Evolutionary conservation across 2,113 vertebrate species (phyloP).

Genomic region (Shinisaurus crocodilurus): DNA sequence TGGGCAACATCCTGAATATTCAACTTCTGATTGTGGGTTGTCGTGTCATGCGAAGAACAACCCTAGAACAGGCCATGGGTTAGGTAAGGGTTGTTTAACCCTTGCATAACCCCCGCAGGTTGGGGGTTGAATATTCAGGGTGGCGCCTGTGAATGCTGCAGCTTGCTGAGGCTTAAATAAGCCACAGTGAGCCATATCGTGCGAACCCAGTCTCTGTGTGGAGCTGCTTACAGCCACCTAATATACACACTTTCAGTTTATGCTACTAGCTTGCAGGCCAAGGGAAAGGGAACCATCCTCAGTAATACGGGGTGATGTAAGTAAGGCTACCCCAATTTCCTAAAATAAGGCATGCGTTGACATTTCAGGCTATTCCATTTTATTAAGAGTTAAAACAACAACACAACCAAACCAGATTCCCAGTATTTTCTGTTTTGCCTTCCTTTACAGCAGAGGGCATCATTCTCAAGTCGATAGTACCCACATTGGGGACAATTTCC

Average conservation of each 20-base stretch:
- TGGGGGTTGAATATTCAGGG: too few relatives aligned
- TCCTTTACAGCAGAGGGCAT: neutral
- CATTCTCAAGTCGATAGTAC: neutral
- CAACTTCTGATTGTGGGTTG: too few relatives aligned
- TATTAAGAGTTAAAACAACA: neutral
- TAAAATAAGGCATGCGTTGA: neutral
- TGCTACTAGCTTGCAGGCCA: neutral
- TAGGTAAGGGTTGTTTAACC: too few relatives aligned
- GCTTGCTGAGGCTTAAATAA: too few relatives aligned
- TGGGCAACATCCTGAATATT: too few relatives aligned
- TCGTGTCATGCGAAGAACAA: too few relatives aligned
- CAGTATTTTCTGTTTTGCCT: neutral
- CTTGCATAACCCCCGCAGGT: too few relatives aligned
- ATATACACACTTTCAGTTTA: neutral
- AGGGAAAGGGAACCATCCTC: neutral
- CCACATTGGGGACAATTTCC: neutral
- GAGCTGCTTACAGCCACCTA: neutral
- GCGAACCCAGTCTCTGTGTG: too few relatives aligned
- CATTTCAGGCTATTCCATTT: too few relatives aligned
- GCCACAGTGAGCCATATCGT: too few relatives aligned
- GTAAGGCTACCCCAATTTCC: neutral
- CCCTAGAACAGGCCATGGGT: too few relatives aligned
- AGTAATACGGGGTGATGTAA: neutral
- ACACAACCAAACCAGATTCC: neutral
- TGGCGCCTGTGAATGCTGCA: too few relatives aligned